phyloP scores from a whole-genome alignment of 2,888 invertebrate genomes.

The Tetanocera ferruginea region DNA sequence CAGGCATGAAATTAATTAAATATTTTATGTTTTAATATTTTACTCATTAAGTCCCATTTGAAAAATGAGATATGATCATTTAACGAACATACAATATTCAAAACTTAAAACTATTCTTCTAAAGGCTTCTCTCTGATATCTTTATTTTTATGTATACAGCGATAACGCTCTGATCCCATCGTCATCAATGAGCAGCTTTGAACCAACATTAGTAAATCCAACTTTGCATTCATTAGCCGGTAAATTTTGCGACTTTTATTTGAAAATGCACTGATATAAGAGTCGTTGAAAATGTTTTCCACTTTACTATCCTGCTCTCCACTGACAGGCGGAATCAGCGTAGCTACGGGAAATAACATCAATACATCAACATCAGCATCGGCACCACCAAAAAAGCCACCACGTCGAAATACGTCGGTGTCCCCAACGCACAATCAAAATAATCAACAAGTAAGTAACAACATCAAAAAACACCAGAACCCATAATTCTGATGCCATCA shows the following conservation, averaged over 20 bases:
- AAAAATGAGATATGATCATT: too few relatives aligned
- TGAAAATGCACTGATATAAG: slow-evolving; percentile 34
- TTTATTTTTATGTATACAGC: slow-evolving; percentile 45
- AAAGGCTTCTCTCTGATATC: not conserved
- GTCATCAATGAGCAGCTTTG: slow-evolving; percentile 67
- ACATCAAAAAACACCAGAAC: slow-evolving; percentile 57
- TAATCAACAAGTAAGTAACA: slow-evolving; percentile 60
- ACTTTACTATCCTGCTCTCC: not conserved
- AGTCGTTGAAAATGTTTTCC: slow-evolving; percentile 3
- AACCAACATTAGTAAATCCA: slow-evolving; percentile 65
- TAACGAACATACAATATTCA: too few relatives aligned
- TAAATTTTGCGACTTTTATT: slow-evolving; percentile 39
- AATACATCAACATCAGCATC: slow-evolving; percentile 76
- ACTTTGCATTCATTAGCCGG: slow-evolving; percentile 62
- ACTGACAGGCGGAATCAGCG: slow-evolving; percentile 51
- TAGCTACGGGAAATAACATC: not conserved
- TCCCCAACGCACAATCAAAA: slow-evolving; percentile 81
- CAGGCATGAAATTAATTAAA: not conserved
- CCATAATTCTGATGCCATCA: slow-evolving; percentile 32
- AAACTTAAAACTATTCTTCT: too few relatives aligned
- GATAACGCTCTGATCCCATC: slow-evolving; percentile 66
- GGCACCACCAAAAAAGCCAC: slow-evolving; percentile 91
- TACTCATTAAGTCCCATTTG: too few relatives aligned
- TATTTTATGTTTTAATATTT: not conserved
- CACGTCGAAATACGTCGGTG: slow-evolving; percentile 86